These are phyloP conservation scores for Globicephala melas DNA, from an alignment of 2,113 vertebrate genomes.

Conservation along the genomic window DNA sequence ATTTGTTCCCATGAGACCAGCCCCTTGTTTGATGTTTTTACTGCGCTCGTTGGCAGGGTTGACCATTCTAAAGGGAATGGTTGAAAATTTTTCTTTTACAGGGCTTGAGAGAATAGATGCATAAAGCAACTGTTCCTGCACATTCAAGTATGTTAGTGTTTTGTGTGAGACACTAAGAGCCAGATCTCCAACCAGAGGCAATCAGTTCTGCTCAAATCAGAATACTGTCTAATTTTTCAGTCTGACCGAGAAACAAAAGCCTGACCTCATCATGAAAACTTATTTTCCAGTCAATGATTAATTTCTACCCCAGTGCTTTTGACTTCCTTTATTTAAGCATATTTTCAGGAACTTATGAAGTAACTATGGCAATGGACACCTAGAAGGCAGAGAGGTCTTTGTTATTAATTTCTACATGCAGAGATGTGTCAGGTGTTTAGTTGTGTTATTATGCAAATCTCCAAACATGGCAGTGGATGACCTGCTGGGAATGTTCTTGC, in stretches of 20 bases:
- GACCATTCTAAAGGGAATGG: background rate
- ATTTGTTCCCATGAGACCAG: background rate
- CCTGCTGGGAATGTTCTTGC: slow-evolving; percentile 62
- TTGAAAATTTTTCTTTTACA: background rate
- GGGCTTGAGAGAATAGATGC: background rate
- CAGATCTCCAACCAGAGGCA: slow-evolving; percentile 5
- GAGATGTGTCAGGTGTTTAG: slow-evolving; percentile 65
- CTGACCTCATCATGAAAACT: slow-evolving; percentile 67
- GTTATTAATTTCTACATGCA: slow-evolving; percentile 63
- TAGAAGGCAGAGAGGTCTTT: slow-evolving; percentile 63
- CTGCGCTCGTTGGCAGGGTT: background rate
- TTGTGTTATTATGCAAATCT: slow-evolving; percentile 61
- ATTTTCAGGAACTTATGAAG: slow-evolving; percentile 53
- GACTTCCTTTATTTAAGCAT: slow-evolving; percentile 67
- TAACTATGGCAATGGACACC: slow-evolving; percentile 56
- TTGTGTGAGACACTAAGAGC: slow-evolving; percentile 5
- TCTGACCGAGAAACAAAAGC: slow-evolving; percentile 71
- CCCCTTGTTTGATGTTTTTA: background rate
- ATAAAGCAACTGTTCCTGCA: background rate
- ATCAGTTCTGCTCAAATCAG: slow-evolving; percentile 52
- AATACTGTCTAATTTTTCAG: slow-evolving; percentile 47
- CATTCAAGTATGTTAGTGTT: background rate
- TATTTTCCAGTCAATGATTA: slow-evolving; percentile 71
- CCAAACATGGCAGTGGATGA: slow-evolving; percentile 33
- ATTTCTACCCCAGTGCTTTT: slow-evolving; percentile 57